Conservation (phyloP, 1,140 invertebrate genomes). For the Apis dorsata region DNA sequence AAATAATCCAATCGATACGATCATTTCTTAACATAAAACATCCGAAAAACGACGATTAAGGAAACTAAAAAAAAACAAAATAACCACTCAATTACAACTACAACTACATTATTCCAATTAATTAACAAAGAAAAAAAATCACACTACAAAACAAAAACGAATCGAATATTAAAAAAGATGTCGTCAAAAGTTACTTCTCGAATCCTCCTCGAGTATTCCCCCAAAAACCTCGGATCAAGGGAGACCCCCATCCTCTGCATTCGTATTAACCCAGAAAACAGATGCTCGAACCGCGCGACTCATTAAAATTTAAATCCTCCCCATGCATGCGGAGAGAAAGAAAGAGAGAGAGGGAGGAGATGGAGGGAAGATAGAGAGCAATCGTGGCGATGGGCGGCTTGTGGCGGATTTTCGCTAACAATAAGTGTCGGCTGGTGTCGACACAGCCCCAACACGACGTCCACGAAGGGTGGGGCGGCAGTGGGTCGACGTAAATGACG, state of each 20-base stretch:
- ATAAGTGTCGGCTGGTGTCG: constrained; percentile 57
- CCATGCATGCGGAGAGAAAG: background rate
- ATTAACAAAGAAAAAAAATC: too few relatives aligned
- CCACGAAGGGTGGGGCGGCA: background rate
- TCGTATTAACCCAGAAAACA: constrained; percentile 25
- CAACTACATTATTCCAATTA: too few relatives aligned
- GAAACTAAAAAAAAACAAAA: too few relatives aligned
- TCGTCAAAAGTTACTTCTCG: too few relatives aligned
- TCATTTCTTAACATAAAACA: too few relatives aligned
- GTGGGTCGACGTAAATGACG: constrained; percentile 52
- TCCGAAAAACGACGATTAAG: too few relatives aligned
- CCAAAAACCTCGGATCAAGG: too few relatives aligned
- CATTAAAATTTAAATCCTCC: constrained; percentile 17
- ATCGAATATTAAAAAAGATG: too few relatives aligned
- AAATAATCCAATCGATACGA: too few relatives aligned
- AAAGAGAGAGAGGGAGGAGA: background rate
- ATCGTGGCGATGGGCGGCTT: constrained; percentile 28
- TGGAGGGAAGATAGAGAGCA: background rate
- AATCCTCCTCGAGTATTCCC: too few relatives aligned
- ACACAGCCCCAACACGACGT: constrained; percentile 23
- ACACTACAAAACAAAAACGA: too few relatives aligned
- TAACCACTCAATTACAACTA: too few relatives aligned
- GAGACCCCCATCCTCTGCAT: background rate
- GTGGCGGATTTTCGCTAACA: constrained; percentile 57
- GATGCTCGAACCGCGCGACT: constrained; percentile 14